Base-by-base conservation (phyloP, 2,797 vertebrate genomes). In the Benthosema pterotum region DNA sequence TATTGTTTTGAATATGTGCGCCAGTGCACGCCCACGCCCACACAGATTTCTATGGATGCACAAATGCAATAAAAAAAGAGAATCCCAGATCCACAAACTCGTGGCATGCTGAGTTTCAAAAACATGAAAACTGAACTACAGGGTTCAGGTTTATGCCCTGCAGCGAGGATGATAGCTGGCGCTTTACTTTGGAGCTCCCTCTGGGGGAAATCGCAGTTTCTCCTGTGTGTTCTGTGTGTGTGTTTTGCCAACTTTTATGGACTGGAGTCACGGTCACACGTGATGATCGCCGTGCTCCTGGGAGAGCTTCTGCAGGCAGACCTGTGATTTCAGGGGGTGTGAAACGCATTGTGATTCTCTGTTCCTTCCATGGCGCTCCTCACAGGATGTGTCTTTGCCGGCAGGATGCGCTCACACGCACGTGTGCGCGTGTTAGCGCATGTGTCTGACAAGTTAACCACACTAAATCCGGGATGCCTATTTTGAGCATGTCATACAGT, bases 11-110 rank as follows among this genome's bases (percentile, higher is more conserved):
- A 9, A 67, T 71, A 76, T 71, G 28, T 32, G 28, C 8, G 28
- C 8, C 5, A 0, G 3, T 28, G 75, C 81, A 82, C 60, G 78
- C 57, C 65, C 6, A 74, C 54, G 61, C 32, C 73, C 69, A 72
- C 63, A 66, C 25, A 84, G 71, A 74, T 64, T 74, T 58, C 82
- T 63, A 58, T 28, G 61, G 80, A 88, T 91, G 86, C 90, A 90
- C 77, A 89, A 90, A 86, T 65, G 67, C 78, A 83, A 84, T 62
- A 86, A 79, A 86, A 84, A 83, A 74, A 46, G 61, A 8, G 9
- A 32, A 32, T 32, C 28, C 5, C 7, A 32, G 28, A 32, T 32
- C 28, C 8, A 32, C 28, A 32, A 32, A 7, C 28, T 32, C 28
- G 8, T 7, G 28, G 8, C 28, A 32, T 32, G 28, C 8, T 8